phyloP scores from a whole-genome alignment of 2,888 invertebrate species.

The Dioctria linearis region DNA sequence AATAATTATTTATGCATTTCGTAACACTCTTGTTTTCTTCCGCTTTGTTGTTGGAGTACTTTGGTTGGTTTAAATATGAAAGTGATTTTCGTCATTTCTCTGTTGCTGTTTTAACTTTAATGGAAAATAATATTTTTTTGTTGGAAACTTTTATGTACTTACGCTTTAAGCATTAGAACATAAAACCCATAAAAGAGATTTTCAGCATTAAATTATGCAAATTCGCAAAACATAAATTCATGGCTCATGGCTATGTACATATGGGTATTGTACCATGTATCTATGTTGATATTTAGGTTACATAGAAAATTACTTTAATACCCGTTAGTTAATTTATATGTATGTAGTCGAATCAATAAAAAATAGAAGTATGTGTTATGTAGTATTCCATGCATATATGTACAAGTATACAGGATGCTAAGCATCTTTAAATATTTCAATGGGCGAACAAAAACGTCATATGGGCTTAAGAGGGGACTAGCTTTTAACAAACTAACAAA shows the following conservation, averaged over 20 bases:
- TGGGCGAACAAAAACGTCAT: no score
- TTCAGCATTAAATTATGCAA: background rate
- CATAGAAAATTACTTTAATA: no score
- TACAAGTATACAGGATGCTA: no score
- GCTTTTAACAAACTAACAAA: no score
- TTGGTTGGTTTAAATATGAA: background rate
- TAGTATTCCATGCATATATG: no score
- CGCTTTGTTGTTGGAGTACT: background rate
- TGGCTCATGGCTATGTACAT: background rate
- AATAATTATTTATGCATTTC: constrained; percentile 9
- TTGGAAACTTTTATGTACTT: background rate
- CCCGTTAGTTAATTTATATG: no score
- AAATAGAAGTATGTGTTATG: no score
- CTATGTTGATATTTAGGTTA: no score
- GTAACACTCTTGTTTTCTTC: background rate
- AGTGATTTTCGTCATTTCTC: background rate
- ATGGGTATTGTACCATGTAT: background rate
- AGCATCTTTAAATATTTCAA: no score
- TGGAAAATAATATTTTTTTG: background rate
- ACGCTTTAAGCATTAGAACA: background rate
- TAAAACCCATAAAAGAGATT: background rate
- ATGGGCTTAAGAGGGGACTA: no score
- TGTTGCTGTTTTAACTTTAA: background rate
- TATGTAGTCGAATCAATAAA: no score
- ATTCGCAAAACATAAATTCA: background rate